Evolutionary conservation across 2,888 invertebrate genomes (phyloP), one percentile per base, ranked within the genome.

Genomic region (Lithophane semibrunnea): DNA sequence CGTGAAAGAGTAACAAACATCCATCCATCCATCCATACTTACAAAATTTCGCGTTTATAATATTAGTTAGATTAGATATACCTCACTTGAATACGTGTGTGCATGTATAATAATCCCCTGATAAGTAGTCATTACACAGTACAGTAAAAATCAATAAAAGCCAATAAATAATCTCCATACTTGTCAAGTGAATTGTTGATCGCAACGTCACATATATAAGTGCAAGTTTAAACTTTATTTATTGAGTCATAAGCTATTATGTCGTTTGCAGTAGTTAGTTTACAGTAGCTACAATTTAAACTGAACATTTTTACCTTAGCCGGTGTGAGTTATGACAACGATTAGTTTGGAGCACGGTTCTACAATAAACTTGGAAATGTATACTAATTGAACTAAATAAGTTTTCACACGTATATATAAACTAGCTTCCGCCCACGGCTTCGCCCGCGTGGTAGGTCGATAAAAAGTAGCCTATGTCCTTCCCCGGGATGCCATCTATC

Each of bases 351-450:
- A 83, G 70, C 44, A 47, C 66, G 70, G 63, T 54, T 70, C 70
- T 56, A 61, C 67, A 71, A 83, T 82, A 83, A 83, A 82, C 83
- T 79, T 67, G 63, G 73, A 68, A 83, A 83, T 79, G 42, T 67
- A 29, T n/a, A 74, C 71, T 79, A 82, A 82, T 83, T 79, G 68
- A 56, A 69, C 65, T 65, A 77, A 83, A 83, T 82, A 71, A 77
- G 52, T 54, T 77, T 82, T 71, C 37, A 58, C 58, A 66, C 66
- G 37, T 63, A 44, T 66, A 24, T 60, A 37, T 68, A 56, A 60
- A 13, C 29, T 29, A 29, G 29, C 29, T 29, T 29, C 29, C 29
- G 29, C 29, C 29, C 29, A 29, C 29, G 29, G 29, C 29, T 29
- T 29, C 29, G 29, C 29, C 29, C 29, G 29, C 29, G 29, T 29